Evolutionary conservation across 2,888 invertebrate species (phyloP).

Genomic region (Nysson spinosus): DNA sequence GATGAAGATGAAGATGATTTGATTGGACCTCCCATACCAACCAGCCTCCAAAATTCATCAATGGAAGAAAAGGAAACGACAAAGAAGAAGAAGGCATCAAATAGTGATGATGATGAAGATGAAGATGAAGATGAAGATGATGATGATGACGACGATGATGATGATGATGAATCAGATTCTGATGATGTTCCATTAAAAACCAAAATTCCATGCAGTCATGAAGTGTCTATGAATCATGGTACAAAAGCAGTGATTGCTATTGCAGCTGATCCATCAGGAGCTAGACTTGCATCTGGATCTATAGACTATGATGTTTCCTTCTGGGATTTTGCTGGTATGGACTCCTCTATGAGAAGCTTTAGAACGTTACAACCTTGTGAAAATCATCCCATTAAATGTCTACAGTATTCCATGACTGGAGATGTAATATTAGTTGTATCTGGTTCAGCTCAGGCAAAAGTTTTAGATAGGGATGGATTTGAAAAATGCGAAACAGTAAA

Average conservation of each 20-base stretch:
- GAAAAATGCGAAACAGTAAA: constrained; percentile 95
- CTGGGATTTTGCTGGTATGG: constrained; percentile 99
- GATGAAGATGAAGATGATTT: constrained; percentile 45
- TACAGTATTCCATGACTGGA: constrained; percentile 96
- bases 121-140: constrained; percentile 23
- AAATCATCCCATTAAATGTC: constrained; percentile 92
- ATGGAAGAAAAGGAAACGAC: constrained; percentile 2
- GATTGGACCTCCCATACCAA: constrained; percentile 70
- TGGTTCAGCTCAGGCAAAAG: constrained; percentile 95
- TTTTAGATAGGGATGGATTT: constrained; percentile 95
- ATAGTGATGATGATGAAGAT: too few species aligned
- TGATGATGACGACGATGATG: constrained; percentile 70
- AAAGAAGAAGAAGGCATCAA: constrained; percentile 8
- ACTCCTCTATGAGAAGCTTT: constrained; percentile 93
- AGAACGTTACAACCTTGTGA: constrained; percentile 97
- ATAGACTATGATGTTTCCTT: constrained; percentile 97
- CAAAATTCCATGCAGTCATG: constrained; percentile 86
- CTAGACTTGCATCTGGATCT: constrained; percentile 93
- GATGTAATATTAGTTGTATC: constrained; percentile 95
- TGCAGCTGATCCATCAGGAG: constrained; percentile 95
- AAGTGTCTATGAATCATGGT: constrained; percentile 93
- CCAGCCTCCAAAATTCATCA: neutral
- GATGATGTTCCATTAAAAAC: constrained; percentile 73
- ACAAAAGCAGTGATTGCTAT: constrained; percentile 93
- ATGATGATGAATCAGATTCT: constrained; percentile 64